Conservation (phyloP, 1,140 invertebrate species). For the Leptinotarsa texana region DNA sequence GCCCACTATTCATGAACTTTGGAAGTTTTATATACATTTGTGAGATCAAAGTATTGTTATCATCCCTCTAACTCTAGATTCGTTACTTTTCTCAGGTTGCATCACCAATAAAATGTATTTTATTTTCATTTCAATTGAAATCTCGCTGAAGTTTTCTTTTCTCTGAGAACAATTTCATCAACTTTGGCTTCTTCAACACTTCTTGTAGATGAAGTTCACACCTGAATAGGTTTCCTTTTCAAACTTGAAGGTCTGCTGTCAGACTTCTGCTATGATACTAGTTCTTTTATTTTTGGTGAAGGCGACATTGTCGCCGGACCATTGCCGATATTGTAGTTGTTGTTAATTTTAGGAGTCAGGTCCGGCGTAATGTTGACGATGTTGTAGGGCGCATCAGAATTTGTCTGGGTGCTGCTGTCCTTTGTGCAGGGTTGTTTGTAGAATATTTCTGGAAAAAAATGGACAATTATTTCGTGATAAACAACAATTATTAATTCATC, state of each 20-base stretch:
- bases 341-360: constrained; percentile 48
- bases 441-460: constrained; percentile 15
- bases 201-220: constrained; percentile 19
- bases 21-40: too few species aligned
- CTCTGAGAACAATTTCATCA: neutral
- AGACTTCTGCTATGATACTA: constrained; percentile 51
- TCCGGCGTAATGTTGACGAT: constrained; percentile 25
- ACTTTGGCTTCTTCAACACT: neutral
- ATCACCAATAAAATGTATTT: too few species aligned
- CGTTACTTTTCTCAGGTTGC: too few species aligned
- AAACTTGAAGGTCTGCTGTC: constrained; percentile 50
- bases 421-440: constrained; percentile 37
- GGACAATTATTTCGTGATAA: neutral
- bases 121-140: too few species aligned
- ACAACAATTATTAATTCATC: neutral
- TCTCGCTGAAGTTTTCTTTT: too few species aligned
- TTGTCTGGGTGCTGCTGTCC: constrained; percentile 50
- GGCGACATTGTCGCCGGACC: constrained; percentile 42
- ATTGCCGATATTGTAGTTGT: constrained; percentile 51
- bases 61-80: too few species aligned
- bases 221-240: constrained; percentile 49
- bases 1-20: too few species aligned
- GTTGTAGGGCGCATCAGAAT: constrained; percentile 32
- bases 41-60: too few species aligned
- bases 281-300: constrained; percentile 46